Base-by-base conservation (phyloP, 2,113 vertebrate species). In the Psettodes erumei region DNA sequence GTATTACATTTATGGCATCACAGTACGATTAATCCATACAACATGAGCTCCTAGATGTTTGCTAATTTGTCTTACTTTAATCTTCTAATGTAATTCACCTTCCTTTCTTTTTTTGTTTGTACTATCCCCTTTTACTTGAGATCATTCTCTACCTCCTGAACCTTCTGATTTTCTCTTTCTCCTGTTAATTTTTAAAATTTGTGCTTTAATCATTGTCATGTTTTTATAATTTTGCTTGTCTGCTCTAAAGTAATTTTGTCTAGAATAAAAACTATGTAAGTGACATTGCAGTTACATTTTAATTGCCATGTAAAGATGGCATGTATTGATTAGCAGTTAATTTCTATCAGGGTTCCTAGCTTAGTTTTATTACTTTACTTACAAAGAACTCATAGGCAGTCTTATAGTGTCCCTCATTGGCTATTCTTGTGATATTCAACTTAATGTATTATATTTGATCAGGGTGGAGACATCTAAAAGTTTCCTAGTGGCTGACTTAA, bases 221-320 rank as follows among this genome's bases (percentile, higher is more conserved):
- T 28, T n/a, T 68, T 53, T 75, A 23, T 28, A 53, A 64, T 74
- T 84, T 48, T 54, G 71, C 83, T 82, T 82, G 32, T 71, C 81
- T 75, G 65, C 76, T 81, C 59, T 71, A n/a, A 53, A 58, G 47
- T 86, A 71, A 84, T 77, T 71, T 79, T 42, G 60, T 59, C 75
- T 15, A 28, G 37, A 76, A 30, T 82, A 6, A 59, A 70, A 42
- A 50, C 50, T 72, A 66, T 75, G 10, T 51, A 63, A 55, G 60
- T 54, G 25, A 74, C 58, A 64, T 63, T 72, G 56, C 30, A 51
- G 37, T 70, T 58, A 69, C 54, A 51, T 30, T 15, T 25, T 4
- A 68, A 35, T 51, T 6, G 47, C 38, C 62, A 28, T 61, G n/a
- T 37, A 42, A 43, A 37, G 51, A 54, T 53, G 19, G 3, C 45